Evolutionary conservation across 2,797 vertebrate species (phyloP), one percentile per base, ranked within the genome.

Genomic region (Hippopotamyrus pictus): DNA sequence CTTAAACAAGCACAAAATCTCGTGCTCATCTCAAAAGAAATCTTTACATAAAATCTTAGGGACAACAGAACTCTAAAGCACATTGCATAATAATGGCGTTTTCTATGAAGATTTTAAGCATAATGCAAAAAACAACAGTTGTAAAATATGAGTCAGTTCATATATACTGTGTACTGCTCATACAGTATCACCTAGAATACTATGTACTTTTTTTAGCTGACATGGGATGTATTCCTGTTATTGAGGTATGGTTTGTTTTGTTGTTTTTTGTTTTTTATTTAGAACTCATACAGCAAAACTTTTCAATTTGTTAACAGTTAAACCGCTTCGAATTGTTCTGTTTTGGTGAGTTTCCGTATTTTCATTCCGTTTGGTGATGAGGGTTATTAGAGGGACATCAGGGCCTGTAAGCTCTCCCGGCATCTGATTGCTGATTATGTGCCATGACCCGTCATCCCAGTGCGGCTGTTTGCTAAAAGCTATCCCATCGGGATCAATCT

Each of bases 401-500:
- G 17, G 76, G 41, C 19, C 76, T 9, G 76, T 82, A 82, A 46
- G 76, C 76, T 82, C 29, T 46, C 3, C 19, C 5, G 8, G 76
- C 76, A 82, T 46, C 76, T 9, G 41, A 46, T 37, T 6, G 41
- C 76, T n/a, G 37, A 44, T 88, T 86, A 46, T 69, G 57, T 88
- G 85, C 88, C 79, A 90, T 92, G 92, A 92, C 90, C 79, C n/a
- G 11, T 44, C 76, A 57, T 88, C 65, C 51, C 37, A 37, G 44
- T 19, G n/a, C 12, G 29, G 48, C 84, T 62, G 5, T 54, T 51
- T 69, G 85, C 62, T 37, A 54, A 51, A 57, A 57, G 53, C 89
- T 46, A n/a, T 79, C 41, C 76, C 17, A 82, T 22, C 44, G 44
- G 22, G 33, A 54, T 86, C 50, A 54, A 0, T 37, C 14, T 17